Conservation (phyloP, 2,888 invertebrate species). For the Achlya flavicornis region DNA sequence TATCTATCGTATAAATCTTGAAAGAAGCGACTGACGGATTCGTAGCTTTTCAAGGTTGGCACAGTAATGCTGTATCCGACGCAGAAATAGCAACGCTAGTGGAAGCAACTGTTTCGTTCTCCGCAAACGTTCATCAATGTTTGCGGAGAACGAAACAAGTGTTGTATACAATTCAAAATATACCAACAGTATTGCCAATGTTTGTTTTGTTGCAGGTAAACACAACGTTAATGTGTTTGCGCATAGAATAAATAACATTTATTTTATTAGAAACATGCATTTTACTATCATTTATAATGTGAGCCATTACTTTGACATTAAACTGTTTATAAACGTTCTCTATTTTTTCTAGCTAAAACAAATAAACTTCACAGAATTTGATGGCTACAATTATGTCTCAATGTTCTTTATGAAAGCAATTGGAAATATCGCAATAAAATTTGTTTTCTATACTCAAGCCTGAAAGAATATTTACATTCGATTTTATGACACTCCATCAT, state of each 20-base stretch:
- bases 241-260: constrained; percentile 21
- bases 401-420: neutral
- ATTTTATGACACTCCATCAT: neutral
- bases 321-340: neutral
- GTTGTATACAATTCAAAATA: constrained; percentile 43
- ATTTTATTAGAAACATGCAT: constrained; percentile 23
- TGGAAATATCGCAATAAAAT: neutral
- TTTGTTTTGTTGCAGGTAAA: constrained; percentile 41
- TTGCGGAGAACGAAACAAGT: too few relatives aligned
- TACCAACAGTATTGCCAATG: constrained; percentile 41
- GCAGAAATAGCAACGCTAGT: constrained; percentile 61
- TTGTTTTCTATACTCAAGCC: neutral
- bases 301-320: constrained; percentile 14
- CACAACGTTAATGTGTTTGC: constrained; percentile 39
- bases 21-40: constrained; percentile 67
- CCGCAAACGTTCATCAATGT: constrained; percentile 43
- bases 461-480: neutral
- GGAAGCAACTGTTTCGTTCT: constrained; percentile 48
- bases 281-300: constrained; percentile 5
- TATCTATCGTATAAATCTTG: constrained; percentile 67
- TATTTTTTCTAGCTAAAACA: neutral
- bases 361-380: neutral
- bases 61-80: constrained; percentile 67
- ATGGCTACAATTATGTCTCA: neutral
- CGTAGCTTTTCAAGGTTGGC: constrained; percentile 70